A percentile compares a stretch with the other conserved stretches of the same genome.
These are phyloP conservation scores for Perithous albicinctus DNA, from an alignment of 2,888 invertebrate species.

Conservation along the genomic window DNA sequence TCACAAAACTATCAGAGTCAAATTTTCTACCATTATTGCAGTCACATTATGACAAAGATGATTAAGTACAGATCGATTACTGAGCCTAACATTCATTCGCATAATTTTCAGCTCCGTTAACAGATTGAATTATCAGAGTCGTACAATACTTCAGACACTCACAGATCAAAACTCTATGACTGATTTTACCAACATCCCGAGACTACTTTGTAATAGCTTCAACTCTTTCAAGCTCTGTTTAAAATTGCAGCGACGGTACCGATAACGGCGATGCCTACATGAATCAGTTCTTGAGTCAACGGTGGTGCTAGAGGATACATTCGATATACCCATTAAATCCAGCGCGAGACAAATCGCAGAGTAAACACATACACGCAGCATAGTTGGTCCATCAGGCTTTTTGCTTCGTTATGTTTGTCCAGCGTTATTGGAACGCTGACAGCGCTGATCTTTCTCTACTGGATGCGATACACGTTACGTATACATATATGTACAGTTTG, in stretches of 20 bases:
- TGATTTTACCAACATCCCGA: neutral
- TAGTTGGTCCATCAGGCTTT: neutral
- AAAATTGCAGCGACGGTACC: neutral
- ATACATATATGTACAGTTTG: constrained; percentile 19
- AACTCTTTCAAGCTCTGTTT: neutral
- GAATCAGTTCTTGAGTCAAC: neutral
- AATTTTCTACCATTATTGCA: too few relatives aligned
- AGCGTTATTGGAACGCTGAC: constrained; percentile 48
- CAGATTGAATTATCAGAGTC: neutral
- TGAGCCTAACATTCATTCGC: neutral
- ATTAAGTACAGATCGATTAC: neutral
- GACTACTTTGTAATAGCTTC: neutral
- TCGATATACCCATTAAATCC: neutral
- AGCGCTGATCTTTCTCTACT: neutral
- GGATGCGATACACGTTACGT: neutral
- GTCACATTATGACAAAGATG: too few relatives aligned
- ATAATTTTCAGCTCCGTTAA: neutral
- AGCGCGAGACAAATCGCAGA: neutral
- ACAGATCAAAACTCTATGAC: neutral
- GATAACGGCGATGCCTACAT: neutral
- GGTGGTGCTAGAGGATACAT: neutral
- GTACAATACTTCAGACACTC: neutral
- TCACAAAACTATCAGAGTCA: too few relatives aligned
- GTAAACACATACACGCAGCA: constrained; percentile 5
- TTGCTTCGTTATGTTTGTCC: constrained; percentile 33